Base-by-base conservation (phyloP, 35 echinoderm and acorn worm genomes). In the Apostichopus japonicus region DNA sequence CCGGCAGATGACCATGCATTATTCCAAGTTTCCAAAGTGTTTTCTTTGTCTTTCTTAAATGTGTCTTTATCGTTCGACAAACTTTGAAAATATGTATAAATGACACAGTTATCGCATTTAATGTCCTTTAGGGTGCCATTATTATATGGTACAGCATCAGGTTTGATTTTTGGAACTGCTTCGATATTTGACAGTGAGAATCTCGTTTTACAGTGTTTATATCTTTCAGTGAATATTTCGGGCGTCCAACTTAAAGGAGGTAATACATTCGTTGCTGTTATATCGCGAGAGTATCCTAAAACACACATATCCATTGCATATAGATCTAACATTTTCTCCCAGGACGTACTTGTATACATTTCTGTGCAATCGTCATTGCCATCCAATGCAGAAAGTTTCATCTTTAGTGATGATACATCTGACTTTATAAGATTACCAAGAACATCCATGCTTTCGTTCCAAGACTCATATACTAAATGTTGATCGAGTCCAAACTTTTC, bases 281-380 rank as follows among this genome's bases (percentile, higher is more conserved):
- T 55, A 27, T 67, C 51, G 4, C 53, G 54, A n/a, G 86, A 87
- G 86, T 87, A 87, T 65, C 86, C 86, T 9, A 87, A 17, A n/a
- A 87, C 86, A 87, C 86, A 87, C 58, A 87, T 62, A 24, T 87
- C 86, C 24, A 87, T 11, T 6, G 56, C 54, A 23, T 62, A 87
- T 1, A 87, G 14, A 24, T 65, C 63, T 7, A 87, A 8, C 8
- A 87, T 24, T 63, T 87, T 87, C 11, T 19, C 6, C 86, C 86
- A 87, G 0, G 86, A 57, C 10, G 53, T 10, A 33, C n/a, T 53
- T 13, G 6, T 24, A 57, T 87, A 87, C 86, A 63, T 87, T 23
- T 65, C 56, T 65, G 23, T 7, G 63, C 86, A 87, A 51, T 53
- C 24, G 24, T 87, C 58, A 25, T 87, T 27, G 8, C 79, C 33